Percentiles rank a stretch among this genome's conserved stretches.
These are phyloP conservation scores for Dasypus novemcinctus DNA, from an alignment of 2,113 vertebrate species.

Conservation along the genomic window DNA sequence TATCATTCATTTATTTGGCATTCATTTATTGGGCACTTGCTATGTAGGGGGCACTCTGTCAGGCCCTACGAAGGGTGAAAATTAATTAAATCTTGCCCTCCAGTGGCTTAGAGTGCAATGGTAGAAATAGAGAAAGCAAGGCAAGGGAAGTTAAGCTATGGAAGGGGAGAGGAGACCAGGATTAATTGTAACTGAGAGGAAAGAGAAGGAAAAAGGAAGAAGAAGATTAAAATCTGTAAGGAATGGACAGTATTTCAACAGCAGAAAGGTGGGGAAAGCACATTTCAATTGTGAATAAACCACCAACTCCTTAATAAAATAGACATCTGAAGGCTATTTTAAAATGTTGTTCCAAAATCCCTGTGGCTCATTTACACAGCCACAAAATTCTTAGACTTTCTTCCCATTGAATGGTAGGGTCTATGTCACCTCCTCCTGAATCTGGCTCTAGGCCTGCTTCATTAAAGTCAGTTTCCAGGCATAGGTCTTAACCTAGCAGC, in stretches of 20 bases:
- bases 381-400: no score
- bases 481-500: no score
- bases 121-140: no score
- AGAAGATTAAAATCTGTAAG: background rate
- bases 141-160: background rate
- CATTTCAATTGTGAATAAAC: no score
- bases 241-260: background rate
- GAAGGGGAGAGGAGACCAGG: background rate
- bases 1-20: background rate
- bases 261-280: background rate
- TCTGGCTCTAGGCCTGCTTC: no score
- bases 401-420: no score
- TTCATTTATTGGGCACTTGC: background rate
- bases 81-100: background rate
- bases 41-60: background rate
- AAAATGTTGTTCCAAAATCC: no score
- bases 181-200: background rate
- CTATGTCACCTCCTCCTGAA: no score
- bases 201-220: background rate
- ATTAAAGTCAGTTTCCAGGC: no score
- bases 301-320: no score
- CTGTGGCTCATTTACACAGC: no score
- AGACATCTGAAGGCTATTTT: no score
- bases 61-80: background rate
- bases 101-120: fast-evolving